Evolutionary conservation across 2,888 invertebrate genomes (phyloP), one percentile per base, ranked within the genome.

Genomic region (Napeogenes sylphis): DNA sequence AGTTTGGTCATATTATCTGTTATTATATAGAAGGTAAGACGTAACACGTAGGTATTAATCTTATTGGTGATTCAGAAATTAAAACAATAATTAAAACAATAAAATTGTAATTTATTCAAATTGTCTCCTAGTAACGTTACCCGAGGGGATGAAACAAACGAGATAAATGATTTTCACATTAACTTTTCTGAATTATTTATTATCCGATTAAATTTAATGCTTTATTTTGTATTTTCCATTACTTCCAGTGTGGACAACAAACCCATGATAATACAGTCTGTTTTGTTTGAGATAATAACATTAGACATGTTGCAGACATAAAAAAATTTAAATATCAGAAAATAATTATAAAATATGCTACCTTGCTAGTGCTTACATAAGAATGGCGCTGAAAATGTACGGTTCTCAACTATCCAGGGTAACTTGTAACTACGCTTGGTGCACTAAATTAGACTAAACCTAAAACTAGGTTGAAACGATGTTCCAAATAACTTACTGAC

Each of bases 41-140:
- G 10, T 42, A 42, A 42, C 10, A 42, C 42, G 42, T 42, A 10
- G 42, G 42, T 10, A 42, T 42, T 42, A n/a, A 42, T 10, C 10
- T 42, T 42, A 42, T 42, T 10, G 10, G 42, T 42, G 42, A 42
- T 42, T 42, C 42, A 42, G 42, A 42, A 10, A 42, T 42, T 42
- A 10, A 42, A 42, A 42, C 42, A 10, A 3, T 42, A 10, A 10
- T 10, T 10, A 42, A 10, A 42, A 42, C 10, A 10, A 12, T 42
- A 53, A 45, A 45, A 59, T 59, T 59, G 53, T 59, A 59, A 54
- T 59, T 54, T 32, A 54, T 59, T 21, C 30, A 59, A 59, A 59
- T 59, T 54, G 54, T 42, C 10, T 42, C 10, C 42, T 42, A 42
- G 10, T 42, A 42, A 42, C 10, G 38, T 38, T 42, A 42, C 42